Conservation (phyloP, 2,888 invertebrate species). For the Amphipyra tragopoginis region DNA sequence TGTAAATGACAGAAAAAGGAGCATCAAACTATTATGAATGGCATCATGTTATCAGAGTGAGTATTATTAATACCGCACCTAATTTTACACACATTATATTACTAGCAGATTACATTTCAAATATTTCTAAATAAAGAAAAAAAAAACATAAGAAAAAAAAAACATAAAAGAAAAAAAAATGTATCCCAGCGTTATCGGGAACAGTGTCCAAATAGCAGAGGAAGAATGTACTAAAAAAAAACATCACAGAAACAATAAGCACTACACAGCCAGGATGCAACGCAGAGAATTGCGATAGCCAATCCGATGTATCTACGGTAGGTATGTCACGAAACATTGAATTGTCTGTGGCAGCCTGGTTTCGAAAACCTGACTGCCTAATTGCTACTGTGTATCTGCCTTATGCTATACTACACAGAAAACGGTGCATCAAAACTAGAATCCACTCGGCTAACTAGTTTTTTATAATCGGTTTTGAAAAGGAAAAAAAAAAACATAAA, state of each 20-base stretch:
- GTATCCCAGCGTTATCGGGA: no score
- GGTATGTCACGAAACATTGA: neutral
- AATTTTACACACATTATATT: slow-evolving; percentile 4
- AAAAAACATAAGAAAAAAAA: no score
- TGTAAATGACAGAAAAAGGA: neutral
- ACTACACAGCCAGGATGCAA: neutral
- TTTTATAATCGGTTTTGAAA: slow-evolving; percentile 1
- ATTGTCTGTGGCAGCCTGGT: neutral
- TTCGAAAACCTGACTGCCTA: no score
- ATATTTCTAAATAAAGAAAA: no score
- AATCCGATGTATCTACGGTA: neutral
- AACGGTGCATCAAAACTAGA: slow-evolving; percentile 36
- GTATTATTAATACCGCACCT: slow-evolving; percentile 7
- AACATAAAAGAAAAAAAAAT: no score
- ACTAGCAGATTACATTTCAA: slow-evolving; percentile 4
- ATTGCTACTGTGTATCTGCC: no score
- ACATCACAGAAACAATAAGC: neutral
- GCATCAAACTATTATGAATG: slow-evolving; percentile 13
- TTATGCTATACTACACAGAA: slow-evolving; percentile 8
- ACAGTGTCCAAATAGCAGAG: no score
- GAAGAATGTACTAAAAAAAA: no score
- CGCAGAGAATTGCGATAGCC: neutral
- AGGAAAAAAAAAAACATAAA: neutral
- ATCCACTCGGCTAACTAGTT: slow-evolving; percentile 32
- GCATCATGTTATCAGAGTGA: slow-evolving; percentile 12